phyloP scores from a whole-genome alignment of 2,113 vertebrate genomes.

The Otolemur garnettii region DNA sequence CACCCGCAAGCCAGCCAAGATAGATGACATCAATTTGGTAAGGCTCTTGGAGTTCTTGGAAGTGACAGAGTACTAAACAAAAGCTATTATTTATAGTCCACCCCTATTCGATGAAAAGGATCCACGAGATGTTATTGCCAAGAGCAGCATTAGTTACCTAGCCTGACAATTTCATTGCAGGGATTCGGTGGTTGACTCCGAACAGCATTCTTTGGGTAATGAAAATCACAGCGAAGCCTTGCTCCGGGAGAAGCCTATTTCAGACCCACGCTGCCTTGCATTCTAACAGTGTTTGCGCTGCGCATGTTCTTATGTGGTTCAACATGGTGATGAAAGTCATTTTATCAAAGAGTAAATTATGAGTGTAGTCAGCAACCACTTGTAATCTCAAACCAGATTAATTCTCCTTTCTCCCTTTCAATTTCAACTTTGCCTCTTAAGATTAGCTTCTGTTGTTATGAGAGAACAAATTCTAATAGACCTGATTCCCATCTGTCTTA shows the following conservation, averaged over 20 bases:
- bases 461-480: neutral
- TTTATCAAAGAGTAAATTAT: conserved; percentile 27
- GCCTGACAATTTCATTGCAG: neutral
- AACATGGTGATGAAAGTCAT: neutral
- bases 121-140: neutral
- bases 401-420: neutral
- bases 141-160: conserved; percentile 16
- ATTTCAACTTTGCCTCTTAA: neutral
- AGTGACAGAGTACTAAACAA: conserved; percentile 11
- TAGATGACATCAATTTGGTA: neutral
- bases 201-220: neutral
- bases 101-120: conserved; percentile 33
- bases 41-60: conserved; percentile 27
- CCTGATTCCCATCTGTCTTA: neutral
- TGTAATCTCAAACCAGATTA: neutral
- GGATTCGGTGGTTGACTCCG: neutral
- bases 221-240: neutral
- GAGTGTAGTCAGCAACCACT: neutral
- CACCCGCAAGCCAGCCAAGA: neutral
- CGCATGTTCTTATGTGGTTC: neutral
- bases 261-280: neutral
- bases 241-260: neutral
- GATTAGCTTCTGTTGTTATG: neutral
- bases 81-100: conserved; percentile 50
- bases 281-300: neutral